phyloP scores from a whole-genome alignment of 37 sponge, comb jelly and placozoan genomes.

The Cladorhizidae sp. region DNA sequence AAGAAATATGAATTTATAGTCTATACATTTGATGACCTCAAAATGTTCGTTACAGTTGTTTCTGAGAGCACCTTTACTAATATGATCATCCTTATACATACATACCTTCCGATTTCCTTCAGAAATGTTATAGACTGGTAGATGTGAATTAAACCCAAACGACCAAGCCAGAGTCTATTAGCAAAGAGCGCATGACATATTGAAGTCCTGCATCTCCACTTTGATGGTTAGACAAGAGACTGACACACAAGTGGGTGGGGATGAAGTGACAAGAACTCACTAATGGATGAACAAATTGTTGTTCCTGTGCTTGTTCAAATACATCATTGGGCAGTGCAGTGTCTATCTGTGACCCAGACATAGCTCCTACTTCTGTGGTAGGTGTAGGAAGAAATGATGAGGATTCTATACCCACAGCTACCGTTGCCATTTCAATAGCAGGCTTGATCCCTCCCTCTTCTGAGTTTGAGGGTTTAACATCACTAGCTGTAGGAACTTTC shows the following conservation, averaged over 20 bases:
- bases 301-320: background rate
- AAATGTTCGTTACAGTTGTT: too few relatives aligned
- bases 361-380: background rate
- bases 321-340: background rate
- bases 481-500: too few relatives aligned
- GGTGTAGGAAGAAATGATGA: background rate
- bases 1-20: too few relatives aligned
- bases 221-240: background rate
- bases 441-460: too few relatives aligned
- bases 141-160: slow-evolving; percentile 71
- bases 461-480: too few relatives aligned
- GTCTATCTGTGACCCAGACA: background rate
- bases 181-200: too few relatives aligned
- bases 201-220: too few relatives aligned
- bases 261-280: background rate
- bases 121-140: slow-evolving; percentile 86
- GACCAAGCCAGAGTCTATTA: slow-evolving; percentile 78
- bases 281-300: background rate
- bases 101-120: slow-evolving; percentile 66
- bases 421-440: too few relatives aligned
- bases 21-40: too few relatives aligned
- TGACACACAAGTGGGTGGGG: background rate
- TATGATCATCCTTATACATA: background rate
- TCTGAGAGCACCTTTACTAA: too few relatives aligned
- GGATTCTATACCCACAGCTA: too few relatives aligned